Base-by-base conservation (phyloP, 2,113 vertebrate species). In the Sorex araneus region DNA sequence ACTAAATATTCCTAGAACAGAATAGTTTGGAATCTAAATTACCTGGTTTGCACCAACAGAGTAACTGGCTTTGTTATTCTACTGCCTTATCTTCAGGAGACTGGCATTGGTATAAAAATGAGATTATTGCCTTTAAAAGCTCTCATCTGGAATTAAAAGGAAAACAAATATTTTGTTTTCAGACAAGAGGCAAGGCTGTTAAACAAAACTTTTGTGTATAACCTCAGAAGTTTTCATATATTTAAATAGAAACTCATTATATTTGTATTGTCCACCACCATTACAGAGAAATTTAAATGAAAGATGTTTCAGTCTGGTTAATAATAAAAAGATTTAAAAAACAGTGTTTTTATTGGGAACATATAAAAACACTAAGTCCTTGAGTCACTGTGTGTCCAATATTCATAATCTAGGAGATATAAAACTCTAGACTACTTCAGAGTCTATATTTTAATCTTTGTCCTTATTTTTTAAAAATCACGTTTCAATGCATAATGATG, bases 31-130 rank as follows among this genome's bases (percentile, higher is more conserved):
- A 34, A 19, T 9, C n/a, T 84, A 69, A 76, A 87, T 40, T 18
- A 89, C 16, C 54, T 66, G 28, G 30, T 91, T 89, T 70, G 78
- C n/a, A 64, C 19, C 7, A 50, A 8, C 16, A 88, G 36, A 91
- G 25, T 30, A 63, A 89, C 47, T 43, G 69, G 69, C 79, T 88
- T 76, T 77, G 34, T 63, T 19, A 27, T 50, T 50, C 47, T 50
- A 81, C 89, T 6, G 93, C 32, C 13, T 27, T 27, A 67, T 67
- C 81, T 81, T 71, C 12, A 81, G 36, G 36, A 28, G 36, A 89
- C 25, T 66, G 21, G 6, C 27, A 73, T 54, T 45, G 2, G 3
- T 75, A 36, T 8, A 6, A 2, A 19, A 27, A 60, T 79, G 86
- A 74, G 7, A 3, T 30, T 71, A 57, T 13, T 50, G 47, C 47